Conservation (phyloP, 1,140 invertebrate species). For the Tenebrio molitor region DNA sequence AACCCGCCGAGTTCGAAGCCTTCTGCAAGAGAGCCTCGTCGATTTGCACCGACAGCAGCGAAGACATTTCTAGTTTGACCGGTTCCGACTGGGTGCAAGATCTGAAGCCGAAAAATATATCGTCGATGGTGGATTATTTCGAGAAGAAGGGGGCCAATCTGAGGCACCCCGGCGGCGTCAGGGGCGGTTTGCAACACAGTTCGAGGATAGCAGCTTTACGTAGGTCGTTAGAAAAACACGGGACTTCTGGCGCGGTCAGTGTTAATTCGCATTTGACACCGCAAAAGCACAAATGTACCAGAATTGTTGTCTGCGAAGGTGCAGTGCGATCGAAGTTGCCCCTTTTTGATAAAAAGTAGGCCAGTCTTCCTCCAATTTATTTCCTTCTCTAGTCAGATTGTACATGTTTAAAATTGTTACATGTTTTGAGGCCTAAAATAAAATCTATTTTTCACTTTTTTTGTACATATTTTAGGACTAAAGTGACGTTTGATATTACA, state of each 20-base stretch:
- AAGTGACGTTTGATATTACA: background rate
- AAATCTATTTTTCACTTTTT: constrained; percentile 49
- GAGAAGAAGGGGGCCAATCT: constrained; percentile 76
- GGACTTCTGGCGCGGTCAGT: constrained; percentile 50
- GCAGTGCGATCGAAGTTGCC: constrained; percentile 86
- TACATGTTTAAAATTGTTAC: constrained; percentile 48
- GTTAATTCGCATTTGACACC: constrained; percentile 61
- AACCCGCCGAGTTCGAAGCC: constrained; percentile 68
- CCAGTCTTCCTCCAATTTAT: constrained; percentile 35
- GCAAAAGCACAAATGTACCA: constrained; percentile 65
- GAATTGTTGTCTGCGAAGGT: constrained; percentile 82
- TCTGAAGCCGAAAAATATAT: constrained; percentile 76
- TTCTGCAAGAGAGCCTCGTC: constrained; percentile 80
- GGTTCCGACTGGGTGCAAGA: constrained; percentile 80
- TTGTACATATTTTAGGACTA: constrained; percentile 46
- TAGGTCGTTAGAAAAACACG: constrained; percentile 60
- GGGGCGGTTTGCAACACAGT: constrained; percentile 59
- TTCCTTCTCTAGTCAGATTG: constrained; percentile 55
- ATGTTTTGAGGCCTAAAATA: constrained; percentile 49
- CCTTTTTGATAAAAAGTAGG: constrained; percentile 85
- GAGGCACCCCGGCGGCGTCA: constrained; percentile 57
- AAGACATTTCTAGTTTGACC: constrained; percentile 84
- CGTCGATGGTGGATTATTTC: constrained; percentile 90
- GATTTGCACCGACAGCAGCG: constrained; percentile 88
- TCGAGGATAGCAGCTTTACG: constrained; percentile 61